Evolutionary conservation across 2,797 vertebrate species (phyloP).

Genomic region (Chelonia mydas): DNA sequence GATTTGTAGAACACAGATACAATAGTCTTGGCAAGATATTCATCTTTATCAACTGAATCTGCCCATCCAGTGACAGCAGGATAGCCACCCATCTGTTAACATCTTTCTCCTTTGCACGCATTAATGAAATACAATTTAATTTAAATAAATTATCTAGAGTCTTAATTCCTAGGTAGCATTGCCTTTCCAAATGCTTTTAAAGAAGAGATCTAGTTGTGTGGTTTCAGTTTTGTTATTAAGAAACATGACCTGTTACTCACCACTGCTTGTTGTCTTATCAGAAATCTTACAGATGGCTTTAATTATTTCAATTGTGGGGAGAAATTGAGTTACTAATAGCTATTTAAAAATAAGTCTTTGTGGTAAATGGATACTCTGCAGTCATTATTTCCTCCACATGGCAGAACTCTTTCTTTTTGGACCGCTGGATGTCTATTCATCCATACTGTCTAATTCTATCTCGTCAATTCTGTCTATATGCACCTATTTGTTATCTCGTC

Average conservation of each 20-base stretch:
- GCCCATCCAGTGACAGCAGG: background rate
- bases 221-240: slow-evolving; percentile 1
- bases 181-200: background rate
- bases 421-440: background rate
- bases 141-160: background rate
- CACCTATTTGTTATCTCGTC: background rate
- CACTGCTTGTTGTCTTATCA: background rate
- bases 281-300: background rate
- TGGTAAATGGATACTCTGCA: background rate
- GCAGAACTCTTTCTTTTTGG: background rate
- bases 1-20: background rate
- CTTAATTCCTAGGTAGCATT: background rate
- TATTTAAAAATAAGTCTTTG: slow-evolving; percentile 9
- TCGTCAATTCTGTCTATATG: background rate
- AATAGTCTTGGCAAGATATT: background rate
- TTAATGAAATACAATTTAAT: background rate
- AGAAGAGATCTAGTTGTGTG: background rate
- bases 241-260: background rate
- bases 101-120: background rate
- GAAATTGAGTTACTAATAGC: background rate
- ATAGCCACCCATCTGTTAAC: background rate
- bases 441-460: background rate
- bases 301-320: background rate
- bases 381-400: background rate
- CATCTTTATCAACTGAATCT: background rate